These are phyloP conservation scores for Epizoanthus ramosus DNA, from an alignment of 92 coral and sea anemone species.

Conservation along the genomic window DNA sequence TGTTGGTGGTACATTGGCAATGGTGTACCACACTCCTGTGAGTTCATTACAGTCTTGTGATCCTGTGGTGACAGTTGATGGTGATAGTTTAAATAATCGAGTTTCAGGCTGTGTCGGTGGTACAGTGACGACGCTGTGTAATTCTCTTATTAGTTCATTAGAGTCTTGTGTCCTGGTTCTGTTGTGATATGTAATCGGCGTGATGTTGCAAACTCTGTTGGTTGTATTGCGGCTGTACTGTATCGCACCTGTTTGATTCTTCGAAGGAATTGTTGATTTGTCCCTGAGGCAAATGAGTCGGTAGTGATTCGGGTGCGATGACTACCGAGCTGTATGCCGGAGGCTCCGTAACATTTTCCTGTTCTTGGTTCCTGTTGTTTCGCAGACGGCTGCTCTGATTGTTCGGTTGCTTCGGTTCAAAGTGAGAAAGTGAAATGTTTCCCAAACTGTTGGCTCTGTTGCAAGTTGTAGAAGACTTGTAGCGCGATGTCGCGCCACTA, in stretches of 20 bases:
- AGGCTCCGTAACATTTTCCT: neutral
- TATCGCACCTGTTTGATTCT: neutral
- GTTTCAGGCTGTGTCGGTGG: too few relatives aligned
- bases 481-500: neutral
- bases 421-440: neutral
- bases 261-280: neutral
- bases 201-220: neutral
- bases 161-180: neutral
- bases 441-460: slow-evolving; percentile 8
- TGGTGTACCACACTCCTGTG: too few relatives aligned
- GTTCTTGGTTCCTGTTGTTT: neutral
- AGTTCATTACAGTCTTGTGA: too few relatives aligned
- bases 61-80: too few relatives aligned
- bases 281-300: neutral
- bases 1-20: too few relatives aligned
- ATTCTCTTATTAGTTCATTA: neutral
- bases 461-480: neutral
- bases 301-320: neutral
- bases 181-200: too few relatives aligned
- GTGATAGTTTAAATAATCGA: too few relatives aligned
- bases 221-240: neutral
- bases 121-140: too few relatives aligned
- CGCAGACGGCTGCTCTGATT: neutral
- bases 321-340: neutral
- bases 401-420: neutral